Conservation (phyloP, 1,140 invertebrate species). For the Leguminivora glycinivorella region DNA sequence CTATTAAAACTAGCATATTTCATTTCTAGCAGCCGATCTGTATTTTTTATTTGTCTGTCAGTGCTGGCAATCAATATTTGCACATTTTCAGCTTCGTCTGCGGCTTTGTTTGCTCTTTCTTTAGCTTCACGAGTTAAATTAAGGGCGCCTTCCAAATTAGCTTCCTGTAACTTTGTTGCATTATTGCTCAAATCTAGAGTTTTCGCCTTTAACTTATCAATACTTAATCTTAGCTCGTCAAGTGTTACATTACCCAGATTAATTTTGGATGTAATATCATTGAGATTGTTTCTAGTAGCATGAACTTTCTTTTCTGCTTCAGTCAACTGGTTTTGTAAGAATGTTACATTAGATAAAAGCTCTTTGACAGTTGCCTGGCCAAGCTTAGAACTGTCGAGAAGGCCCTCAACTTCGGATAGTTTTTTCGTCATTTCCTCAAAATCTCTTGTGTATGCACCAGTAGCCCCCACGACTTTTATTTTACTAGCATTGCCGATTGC, state of each 20-base stretch:
- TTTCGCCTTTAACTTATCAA: conserved; percentile 85
- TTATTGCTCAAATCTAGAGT: conserved; percentile 89
- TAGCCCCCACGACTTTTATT: conserved; percentile 95
- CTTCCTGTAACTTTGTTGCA: conserved; percentile 95
- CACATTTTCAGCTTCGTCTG: conserved; percentile 83
- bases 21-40: conserved; percentile 88
- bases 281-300: conserved; percentile 81
- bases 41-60: conserved; percentile 89
- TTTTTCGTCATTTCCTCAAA: conserved; percentile 94
- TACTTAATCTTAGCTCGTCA: conserved; percentile 85
- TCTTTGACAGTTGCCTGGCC: conserved; percentile 87
- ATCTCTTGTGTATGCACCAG: conserved; percentile 95
- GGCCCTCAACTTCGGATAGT: conserved; percentile 86
- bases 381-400: conserved; percentile 88
- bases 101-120: conserved; percentile 84
- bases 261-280: conserved; percentile 88
- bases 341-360: conserved; percentile 71
- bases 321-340: conserved; percentile 74
- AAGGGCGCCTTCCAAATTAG: conserved; percentile 95
- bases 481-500: conserved; percentile 92
- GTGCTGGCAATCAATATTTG: conserved; percentile 85
- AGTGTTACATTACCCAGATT: conserved; percentile 88
- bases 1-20: conserved; percentile 85
- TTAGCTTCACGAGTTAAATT: conserved; percentile 91
- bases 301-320: conserved; percentile 74